Evolutionary conservation across 2,113 vertebrate species (phyloP).

Genomic region (Callionymus lyra): DNA sequence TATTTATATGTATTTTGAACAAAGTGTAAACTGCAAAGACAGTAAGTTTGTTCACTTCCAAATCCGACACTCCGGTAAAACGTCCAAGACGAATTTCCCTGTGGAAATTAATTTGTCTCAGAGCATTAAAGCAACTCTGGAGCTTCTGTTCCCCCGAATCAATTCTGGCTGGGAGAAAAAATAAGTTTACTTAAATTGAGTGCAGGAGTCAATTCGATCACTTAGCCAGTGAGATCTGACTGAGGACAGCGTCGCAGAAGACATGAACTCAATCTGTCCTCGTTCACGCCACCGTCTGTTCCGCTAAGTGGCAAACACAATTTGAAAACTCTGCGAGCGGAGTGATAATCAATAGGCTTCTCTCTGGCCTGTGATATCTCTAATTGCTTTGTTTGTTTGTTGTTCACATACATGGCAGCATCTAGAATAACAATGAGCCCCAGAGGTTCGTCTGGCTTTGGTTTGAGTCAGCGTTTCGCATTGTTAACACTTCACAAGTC

Average conservation of each 20-base stretch:
- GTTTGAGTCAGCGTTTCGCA: constrained; percentile 49
- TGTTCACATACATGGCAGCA: constrained; percentile 31
- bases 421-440: constrained; percentile 40
- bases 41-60: too few species aligned
- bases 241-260: constrained; percentile 56
- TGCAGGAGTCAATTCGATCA: constrained; percentile 50
- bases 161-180: constrained; percentile 29
- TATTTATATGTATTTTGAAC: too few species aligned
- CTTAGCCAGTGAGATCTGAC: constrained; percentile 53
- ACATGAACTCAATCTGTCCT: constrained; percentile 34
- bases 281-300: constrained; percentile 28
- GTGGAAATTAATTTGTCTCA: constrained; percentile 41
- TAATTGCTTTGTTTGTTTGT: constrained; percentile 55
- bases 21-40: too few species aligned
- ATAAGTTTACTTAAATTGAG: constrained; percentile 49
- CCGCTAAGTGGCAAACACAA: constrained; percentile 28
- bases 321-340: constrained; percentile 25
- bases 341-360: constrained; percentile 45
- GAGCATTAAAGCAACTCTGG: constrained; percentile 35
- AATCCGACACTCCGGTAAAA: background rate
- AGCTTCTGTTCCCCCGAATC: constrained; percentile 43
- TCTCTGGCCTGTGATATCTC: constrained; percentile 27
- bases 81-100: constrained; percentile 43
- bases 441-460: constrained; percentile 38
- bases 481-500: constrained; percentile 46